Evolutionary conservation across 1,140 invertebrate genomes (phyloP).

Genomic region (Trigoniulus corallinus): DNA sequence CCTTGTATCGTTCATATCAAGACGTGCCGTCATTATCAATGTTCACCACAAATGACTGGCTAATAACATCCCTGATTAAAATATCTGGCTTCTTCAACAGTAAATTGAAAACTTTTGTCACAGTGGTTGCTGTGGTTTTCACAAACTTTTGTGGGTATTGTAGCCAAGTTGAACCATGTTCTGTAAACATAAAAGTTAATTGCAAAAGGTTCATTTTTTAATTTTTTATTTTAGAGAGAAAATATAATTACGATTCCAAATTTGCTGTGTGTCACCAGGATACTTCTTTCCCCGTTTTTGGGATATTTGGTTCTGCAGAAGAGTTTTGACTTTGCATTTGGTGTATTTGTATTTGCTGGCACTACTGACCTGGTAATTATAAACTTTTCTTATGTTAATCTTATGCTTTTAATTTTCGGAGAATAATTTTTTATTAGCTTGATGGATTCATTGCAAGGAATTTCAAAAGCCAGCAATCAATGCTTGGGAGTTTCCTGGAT

Average conservation of each 20-base stretch:
- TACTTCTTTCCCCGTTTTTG: constrained; percentile 65
- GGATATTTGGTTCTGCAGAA: constrained; percentile 65
- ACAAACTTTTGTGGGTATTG: too few species aligned
- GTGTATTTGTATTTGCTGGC: constrained; percentile 55
- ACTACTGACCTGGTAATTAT: constrained; percentile 61
- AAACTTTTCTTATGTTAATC: constrained; percentile 1
- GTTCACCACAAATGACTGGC: too few species aligned
- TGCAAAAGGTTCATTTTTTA: too few species aligned
- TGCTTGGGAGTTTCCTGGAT: constrained; percentile 87
- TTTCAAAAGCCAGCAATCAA: constrained; percentile 75
- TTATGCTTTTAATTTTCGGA: neutral
- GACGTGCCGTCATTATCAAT: too few species aligned
- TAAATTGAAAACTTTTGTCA: too few species aligned
- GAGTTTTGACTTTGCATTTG: constrained; percentile 51
- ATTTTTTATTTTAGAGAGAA: constrained; percentile 55
- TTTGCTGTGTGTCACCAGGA: constrained; percentile 63
- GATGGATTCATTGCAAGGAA: constrained; percentile 93
- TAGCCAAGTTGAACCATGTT: too few species aligned
- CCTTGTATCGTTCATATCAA: too few species aligned
- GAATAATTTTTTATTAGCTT: constrained; percentile 36
- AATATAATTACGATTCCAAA: constrained; percentile 90
- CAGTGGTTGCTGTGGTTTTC: too few species aligned
- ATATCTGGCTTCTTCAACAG: too few species aligned
- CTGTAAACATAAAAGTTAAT: too few species aligned
- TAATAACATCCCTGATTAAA: too few species aligned